These are phyloP conservation scores for Bugula neritina DNA, from an alignment of 2,888 invertebrate species.

Conservation along the genomic window DNA sequence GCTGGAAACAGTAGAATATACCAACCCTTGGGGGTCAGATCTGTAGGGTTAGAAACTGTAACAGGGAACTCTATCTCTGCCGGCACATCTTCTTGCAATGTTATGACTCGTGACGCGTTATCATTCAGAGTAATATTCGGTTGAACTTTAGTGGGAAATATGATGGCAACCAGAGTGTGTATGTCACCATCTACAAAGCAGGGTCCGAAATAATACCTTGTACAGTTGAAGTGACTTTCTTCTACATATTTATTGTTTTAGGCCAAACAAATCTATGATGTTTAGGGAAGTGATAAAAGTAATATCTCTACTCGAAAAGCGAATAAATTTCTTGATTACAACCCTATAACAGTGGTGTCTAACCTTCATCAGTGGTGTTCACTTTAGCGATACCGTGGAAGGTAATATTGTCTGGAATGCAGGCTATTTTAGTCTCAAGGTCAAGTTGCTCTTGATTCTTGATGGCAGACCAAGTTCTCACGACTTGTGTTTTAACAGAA, in stretches of 20 bases:
- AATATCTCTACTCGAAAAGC: no score
- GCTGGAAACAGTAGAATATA: no score
- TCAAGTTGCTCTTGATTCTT: background rate
- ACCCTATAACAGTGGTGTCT: no score
- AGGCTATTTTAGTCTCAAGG: background rate
- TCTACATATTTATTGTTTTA: no score
- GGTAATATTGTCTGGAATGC: background rate
- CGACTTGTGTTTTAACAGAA: background rate
- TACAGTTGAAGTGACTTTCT: no score
- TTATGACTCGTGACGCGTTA: background rate
- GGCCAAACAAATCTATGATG: no score
- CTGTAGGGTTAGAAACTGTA: background rate
- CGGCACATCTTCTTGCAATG: background rate
- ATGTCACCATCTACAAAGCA: background rate
- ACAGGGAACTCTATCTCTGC: background rate
- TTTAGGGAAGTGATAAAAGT: no score
- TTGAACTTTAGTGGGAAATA: background rate
- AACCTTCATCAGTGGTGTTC: background rate
- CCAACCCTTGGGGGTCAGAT: no score
- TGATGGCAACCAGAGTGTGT: background rate
- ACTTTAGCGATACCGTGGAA: conserved; percentile 15
- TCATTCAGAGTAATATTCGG: background rate
- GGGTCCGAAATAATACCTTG: no score
- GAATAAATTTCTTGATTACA: no score
- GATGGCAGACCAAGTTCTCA: background rate